Percentiles rank a stretch among this genome's conserved stretches.
phyloP scores from a whole-genome alignment of 2,888 invertebrate genomes.

The Drosophila heteroneura region DNA sequence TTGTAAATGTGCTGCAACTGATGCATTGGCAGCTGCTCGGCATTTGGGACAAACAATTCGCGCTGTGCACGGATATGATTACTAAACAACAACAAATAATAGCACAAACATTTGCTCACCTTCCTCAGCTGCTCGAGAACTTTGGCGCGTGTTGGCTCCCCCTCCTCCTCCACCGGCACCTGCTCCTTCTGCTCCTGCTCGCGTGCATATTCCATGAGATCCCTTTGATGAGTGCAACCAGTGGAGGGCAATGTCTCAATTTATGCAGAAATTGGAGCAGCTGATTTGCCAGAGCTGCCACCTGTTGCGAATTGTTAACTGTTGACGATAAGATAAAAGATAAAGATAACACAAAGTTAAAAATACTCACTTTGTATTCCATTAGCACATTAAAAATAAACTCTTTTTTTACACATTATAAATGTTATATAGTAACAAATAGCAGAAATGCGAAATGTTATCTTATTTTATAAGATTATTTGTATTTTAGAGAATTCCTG shows the following conservation, averaged over 20 bases:
- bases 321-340: neutral
- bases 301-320: neutral
- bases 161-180: constrained; percentile 9
- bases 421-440: neutral
- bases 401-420: neutral
- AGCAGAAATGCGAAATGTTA: neutral
- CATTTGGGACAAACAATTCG: constrained; percentile 36
- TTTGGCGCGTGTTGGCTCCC: constrained; percentile 19
- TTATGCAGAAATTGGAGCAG: neutral
- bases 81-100: neutral
- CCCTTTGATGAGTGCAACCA: neutral
- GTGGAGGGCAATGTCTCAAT: neutral
- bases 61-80: constrained; percentile 33
- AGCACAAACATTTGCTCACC: constrained; percentile 5
- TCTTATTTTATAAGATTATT: neutral
- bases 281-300: constrained; percentile 10
- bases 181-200: neutral
- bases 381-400: neutral
- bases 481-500: neutral
- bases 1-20: constrained; percentile 46
- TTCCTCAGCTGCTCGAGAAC: constrained; percentile 30
- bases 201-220: constrained; percentile 36
- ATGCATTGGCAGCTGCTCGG: constrained; percentile 23
- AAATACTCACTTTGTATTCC: neutral
- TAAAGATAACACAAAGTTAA: neutral